phyloP scores from a whole-genome alignment of 2,888 invertebrate genomes.

The Sinotaia quadrata region DNA sequence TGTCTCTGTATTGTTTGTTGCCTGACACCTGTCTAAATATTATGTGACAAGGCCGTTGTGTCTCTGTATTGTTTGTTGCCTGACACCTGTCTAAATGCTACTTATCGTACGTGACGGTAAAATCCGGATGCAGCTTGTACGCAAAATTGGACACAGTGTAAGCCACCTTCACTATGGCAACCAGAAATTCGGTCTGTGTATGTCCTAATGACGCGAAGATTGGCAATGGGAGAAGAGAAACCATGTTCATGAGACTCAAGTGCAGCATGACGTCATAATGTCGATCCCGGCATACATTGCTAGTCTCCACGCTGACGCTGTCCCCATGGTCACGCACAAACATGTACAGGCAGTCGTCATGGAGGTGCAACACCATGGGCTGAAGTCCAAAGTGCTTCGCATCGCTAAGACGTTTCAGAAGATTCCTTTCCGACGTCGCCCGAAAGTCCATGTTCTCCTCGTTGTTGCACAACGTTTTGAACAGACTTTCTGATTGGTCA shows the following conservation, averaged over 20 bases:
- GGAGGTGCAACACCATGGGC: conserved; percentile 9
- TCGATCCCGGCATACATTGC: conserved; percentile 24
- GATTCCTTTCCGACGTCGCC: conserved; percentile 1
- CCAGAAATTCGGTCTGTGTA: conserved; percentile 11
- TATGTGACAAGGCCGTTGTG: no score
- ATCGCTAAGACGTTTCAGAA: conserved; percentile 9
- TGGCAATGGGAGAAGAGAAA: conserved; percentile 16
- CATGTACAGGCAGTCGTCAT: conserved; percentile 26
- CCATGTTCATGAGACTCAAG: conserved; percentile 24
- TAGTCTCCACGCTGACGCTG: conserved; percentile 25
- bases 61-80: no score
- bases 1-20: no score
- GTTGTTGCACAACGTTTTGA: conserved; percentile 9
- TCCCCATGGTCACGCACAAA: conserved; percentile 22
- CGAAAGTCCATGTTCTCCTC: background rate
- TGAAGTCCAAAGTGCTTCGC: conserved; percentile 14
- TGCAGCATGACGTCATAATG: conserved; percentile 23
- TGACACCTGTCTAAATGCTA: background rate
- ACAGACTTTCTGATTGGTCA: background rate
- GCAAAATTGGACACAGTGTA: conserved; percentile 19
- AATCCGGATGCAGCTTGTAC: conserved; percentile 24
- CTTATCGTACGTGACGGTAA: conserved; percentile 13
- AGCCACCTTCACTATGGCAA: conserved; percentile 12
- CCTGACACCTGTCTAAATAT: no score
- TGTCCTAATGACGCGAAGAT: conserved; percentile 10